Conservation (phyloP, 2,797 vertebrate genomes). For the Taenioides sp. region DNA sequence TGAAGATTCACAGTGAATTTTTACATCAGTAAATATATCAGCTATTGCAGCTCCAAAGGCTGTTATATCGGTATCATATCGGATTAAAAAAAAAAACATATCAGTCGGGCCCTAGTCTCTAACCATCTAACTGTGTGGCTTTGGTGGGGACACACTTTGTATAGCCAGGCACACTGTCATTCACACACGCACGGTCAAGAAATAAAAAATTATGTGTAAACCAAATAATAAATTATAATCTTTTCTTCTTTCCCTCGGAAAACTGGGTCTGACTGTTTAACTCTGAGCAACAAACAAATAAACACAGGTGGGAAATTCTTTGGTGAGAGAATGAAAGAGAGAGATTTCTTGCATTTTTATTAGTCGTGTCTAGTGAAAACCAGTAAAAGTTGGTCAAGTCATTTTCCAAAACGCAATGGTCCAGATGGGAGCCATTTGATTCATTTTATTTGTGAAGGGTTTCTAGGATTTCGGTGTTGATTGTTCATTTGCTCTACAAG, state of each 20-base stretch:
- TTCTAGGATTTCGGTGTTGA: slow-evolving; percentile 31
- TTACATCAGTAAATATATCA: too few relatives aligned
- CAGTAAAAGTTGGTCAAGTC: not conserved
- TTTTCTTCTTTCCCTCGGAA: not conserved
- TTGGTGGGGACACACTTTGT: not conserved
- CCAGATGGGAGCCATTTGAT: slow-evolving; percentile 23
- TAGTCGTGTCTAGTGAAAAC: not conserved
- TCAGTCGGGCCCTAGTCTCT: too few relatives aligned
- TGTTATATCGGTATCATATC: too few relatives aligned
- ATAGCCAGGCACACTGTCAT: not conserved
- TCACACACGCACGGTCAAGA: too few relatives aligned
- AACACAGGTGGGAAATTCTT: not conserved
- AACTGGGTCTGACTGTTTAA: not conserved
- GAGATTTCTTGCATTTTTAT: not conserved
- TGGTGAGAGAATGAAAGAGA: not conserved
- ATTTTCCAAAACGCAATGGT: slow-evolving; percentile 12
- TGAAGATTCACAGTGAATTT: too few relatives aligned
- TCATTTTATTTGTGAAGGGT: slow-evolving; percentile 3
- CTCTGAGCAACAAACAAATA: not conserved
- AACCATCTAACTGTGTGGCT: not conserved
- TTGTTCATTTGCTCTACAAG: slow-evolving; percentile 32
- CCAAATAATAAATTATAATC: not conserved
- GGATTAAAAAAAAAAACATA: too few relatives aligned
- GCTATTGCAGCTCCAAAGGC: too few relatives aligned
- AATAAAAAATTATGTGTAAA: too few relatives aligned